Evolutionary conservation across 2,113 vertebrate species (phyloP), one percentile per base, ranked within the genome.

Genomic region (Callipepla californica): DNA sequence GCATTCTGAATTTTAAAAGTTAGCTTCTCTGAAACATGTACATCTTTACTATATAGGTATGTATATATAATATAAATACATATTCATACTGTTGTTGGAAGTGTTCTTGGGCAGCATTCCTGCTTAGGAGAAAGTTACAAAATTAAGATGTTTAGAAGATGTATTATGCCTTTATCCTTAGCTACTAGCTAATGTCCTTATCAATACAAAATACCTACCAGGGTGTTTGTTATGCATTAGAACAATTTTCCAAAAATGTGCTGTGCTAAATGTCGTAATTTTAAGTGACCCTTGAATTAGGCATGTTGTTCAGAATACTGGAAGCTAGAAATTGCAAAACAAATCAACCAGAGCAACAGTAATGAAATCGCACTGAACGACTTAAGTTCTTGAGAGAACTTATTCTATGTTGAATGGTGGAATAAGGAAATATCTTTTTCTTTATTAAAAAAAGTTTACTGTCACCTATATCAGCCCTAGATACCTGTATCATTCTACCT

Each of bases 401-500:
- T 36, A 36, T 36, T 47, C 3, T 62, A 26, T 4, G 0, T 13
- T 5, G 3, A 34, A 7, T 40, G n/a, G 9, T 1, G 3, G 15
- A 7, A 77, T 70, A 25, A 68, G 23, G 26, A 1, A n/a, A 44
- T 59, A 8, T 57, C 9, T 48, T 51, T 30, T 50, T 75, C 0
- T 16, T 47, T 63, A 70, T 44, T 69, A 9, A 81, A 65, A n/a
- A 62, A 2, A 40, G 38, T 45, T 59, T 22, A 15, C 5, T 36
- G 8, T 50, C 36, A 28, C 11, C 8, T 59, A 3, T 47, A 65
- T 67, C 48, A 81, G 15, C 30, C 23, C 22, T 57, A 38, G 4
- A 22, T 70, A 4, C 30, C 16, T 28, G 6, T 50, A 50, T 32
- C 14, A 12, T 78, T 86, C 32, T 81, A 38, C 3, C 2, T 57